Base-by-base conservation (phyloP, 1,140 invertebrate genomes). In the Dolichoris vasculosae region DNA sequence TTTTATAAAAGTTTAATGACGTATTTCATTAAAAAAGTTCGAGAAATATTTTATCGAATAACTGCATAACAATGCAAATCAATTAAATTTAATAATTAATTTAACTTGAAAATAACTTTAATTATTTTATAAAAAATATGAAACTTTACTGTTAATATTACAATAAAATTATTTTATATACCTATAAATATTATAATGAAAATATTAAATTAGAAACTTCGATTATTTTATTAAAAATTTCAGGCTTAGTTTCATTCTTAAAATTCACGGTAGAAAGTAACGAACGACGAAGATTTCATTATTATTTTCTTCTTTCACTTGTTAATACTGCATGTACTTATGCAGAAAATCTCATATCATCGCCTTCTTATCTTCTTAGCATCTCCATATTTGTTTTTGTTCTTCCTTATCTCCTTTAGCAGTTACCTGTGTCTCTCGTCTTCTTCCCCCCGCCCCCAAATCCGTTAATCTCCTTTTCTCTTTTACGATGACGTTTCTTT, bases 361-460 rank as follows among this genome's bases (percentile, higher is more conserved):
- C 64, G 30, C 32, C 46, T 40, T 32, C n/a, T n/a, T 73, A 81
- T 81, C 79, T 35, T 40, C 9, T 17, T n/a, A 26, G 30, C 30
- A 81, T 81, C 79, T 77, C 17, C 32, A 35, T 26, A 7, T 71
- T 55, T 73, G 67, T 73, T 82, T 51, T 30, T 73, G 13, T 67
- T n/a, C 43, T 1, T 35, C 30, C 48, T 73, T 73, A 73, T 73
- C 82, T 76, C 79, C 76, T 46, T 76, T 64, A 78, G 48, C 55
- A 80, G 86, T 89, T 87, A 85, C 87, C 83, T 80, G 84, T 85
- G 84, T 82, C 46, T 82, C 85, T 84, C 82, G 23, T 67, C 86
- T 84, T 79, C 43, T 82, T 64, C 35, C 43, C 73, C 51, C n/a
- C 35, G 67, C 46, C 30, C 35, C 73, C 9, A 2, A 35, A 48